Conservation (phyloP, 2,797 vertebrate genomes). For the Hydrophis major region DNA sequence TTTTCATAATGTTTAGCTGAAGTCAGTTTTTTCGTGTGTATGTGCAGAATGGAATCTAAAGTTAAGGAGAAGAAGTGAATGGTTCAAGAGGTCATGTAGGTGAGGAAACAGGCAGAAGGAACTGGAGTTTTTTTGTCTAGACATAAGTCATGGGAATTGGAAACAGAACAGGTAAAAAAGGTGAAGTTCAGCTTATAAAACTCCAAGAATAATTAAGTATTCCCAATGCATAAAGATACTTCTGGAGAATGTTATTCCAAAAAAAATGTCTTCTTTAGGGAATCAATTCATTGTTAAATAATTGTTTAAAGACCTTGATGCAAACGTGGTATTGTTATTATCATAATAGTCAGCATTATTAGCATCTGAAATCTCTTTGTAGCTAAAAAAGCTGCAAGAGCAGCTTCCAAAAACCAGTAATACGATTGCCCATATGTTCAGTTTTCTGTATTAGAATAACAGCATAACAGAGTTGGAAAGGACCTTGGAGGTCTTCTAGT, state of each 20-base stretch:
- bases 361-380: background rate
- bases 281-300: conserved; percentile 42
- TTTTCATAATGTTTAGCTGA: background rate
- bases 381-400: background rate
- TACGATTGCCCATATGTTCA: background rate
- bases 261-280: conserved; percentile 24
- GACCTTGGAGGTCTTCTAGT: background rate
- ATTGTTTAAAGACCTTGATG: conserved; percentile 30
- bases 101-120: conserved; percentile 42
- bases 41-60: conserved; percentile 22
- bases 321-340: background rate
- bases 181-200: conserved; percentile 35
- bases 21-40: background rate
- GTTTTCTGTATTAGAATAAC: background rate
- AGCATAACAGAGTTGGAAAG: background rate
- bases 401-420: background rate
- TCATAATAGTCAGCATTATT: background rate
- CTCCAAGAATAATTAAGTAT: conserved; percentile 42
- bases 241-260: conserved; percentile 45
- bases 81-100: conserved; percentile 13
- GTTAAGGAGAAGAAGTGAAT: conserved; percentile 6
- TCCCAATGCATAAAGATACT: conserved; percentile 10
- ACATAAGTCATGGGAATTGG: conserved; percentile 22
- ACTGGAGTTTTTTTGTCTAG: conserved; percentile 47
- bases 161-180: conserved; percentile 34